These are phyloP conservation scores for Strigamia maritima DNA, from an alignment of 2,888 invertebrate species.

Conservation along the genomic window DNA sequence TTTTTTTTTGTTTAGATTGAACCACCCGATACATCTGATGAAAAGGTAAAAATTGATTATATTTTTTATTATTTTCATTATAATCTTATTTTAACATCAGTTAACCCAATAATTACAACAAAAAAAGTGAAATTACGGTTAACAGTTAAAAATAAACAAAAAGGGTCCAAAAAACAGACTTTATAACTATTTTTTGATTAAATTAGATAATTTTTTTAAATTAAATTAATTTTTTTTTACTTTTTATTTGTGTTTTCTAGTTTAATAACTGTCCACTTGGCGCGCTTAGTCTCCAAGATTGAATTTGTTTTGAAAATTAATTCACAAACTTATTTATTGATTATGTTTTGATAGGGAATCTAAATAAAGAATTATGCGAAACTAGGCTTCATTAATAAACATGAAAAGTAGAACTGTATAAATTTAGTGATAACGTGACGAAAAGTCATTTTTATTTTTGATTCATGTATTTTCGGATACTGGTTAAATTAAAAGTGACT, in stretches of 20 bases:
- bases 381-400: neutral
- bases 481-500: constrained; percentile 11
- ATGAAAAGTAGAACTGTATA: neutral
- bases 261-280: too few species aligned
- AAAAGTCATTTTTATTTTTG: constrained; percentile 8
- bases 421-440: neutral
- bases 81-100: neutral
- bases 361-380: neutral
- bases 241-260: too few species aligned
- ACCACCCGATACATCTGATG: constrained; percentile 7
- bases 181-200: too few species aligned
- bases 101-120: neutral
- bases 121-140: neutral
- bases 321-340: neutral
- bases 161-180: too few species aligned
- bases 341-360: neutral
- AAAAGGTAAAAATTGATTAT: neutral
- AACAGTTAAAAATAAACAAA: too few species aligned
- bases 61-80: neutral
- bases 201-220: too few species aligned
- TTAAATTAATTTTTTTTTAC: too few species aligned
- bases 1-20: neutral
- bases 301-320: neutral
- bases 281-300: neutral
- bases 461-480: neutral